Evolutionary conservation across 2,888 invertebrate genomes (phyloP).

Genomic region (Andrena bucephala): DNA sequence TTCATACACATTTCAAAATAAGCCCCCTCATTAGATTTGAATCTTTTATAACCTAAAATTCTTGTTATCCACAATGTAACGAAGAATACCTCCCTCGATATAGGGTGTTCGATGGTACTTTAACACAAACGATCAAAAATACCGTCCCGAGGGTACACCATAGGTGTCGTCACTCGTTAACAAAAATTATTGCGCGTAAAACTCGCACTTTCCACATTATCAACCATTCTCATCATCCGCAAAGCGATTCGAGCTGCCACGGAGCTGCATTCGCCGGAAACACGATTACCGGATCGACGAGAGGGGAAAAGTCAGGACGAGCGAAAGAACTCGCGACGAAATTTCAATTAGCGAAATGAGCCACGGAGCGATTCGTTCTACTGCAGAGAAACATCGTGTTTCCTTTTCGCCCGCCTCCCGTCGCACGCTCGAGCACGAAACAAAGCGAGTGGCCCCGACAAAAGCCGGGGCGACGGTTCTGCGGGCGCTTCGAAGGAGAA

Average conservation of each 20-base stretch:
- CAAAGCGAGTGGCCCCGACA: not conserved
- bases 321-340: not conserved
- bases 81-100: no score
- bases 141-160: no score
- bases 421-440: not conserved
- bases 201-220: not conserved
- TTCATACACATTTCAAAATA: no score
- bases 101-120: no score
- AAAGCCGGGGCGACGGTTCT: not conserved
- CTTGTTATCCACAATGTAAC: no score
- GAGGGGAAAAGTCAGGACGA: not conserved
- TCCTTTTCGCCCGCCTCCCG: not conserved
- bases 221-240: not conserved
- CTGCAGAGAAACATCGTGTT: not conserved
- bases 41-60: no score
- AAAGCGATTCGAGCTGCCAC: not conserved
- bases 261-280: not conserved
- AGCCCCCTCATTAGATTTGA: no score
- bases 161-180: no score
- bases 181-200: no score
- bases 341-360: not conserved
- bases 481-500: conserved; percentile 1
- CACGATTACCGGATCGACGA: not conserved
- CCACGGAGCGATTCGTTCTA: not conserved
- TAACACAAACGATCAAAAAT: no score